Evolutionary conservation across 2,888 invertebrate genomes (phyloP).

Genomic region (Synergus umbraculus): DNA sequence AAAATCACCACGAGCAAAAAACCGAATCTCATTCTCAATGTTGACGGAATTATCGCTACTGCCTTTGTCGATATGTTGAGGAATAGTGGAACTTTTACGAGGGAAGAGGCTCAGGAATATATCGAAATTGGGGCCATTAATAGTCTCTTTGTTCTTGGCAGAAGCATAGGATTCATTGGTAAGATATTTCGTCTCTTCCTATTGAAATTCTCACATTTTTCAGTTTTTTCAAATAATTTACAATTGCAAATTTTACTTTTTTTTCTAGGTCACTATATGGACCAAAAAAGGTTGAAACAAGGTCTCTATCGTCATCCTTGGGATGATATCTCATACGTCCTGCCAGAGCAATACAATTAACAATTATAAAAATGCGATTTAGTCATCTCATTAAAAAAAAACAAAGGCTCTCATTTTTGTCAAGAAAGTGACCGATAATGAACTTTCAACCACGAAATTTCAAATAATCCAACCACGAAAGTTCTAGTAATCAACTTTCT

Average conservation of each 20-base stretch:
- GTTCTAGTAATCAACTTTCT: not conserved
- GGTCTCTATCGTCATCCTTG: constrained; percentile 99
- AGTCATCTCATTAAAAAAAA: constrained; percentile 14
- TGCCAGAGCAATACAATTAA: constrained; percentile 85
- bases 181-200: constrained; percentile 60
- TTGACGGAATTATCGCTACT: constrained; percentile 98
- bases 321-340: constrained; percentile 97
- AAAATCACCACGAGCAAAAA: constrained; percentile 99
- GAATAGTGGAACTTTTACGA: constrained; percentile 95
- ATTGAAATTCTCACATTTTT: constrained; percentile 25
- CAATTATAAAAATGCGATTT: constrained; percentile 35
- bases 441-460: not conserved
- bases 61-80: constrained; percentile 98
- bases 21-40: constrained; percentile 99
- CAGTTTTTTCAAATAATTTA: not conserved
- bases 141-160: constrained; percentile 97
- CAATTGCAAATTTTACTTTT: constrained; percentile 32
- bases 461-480: not conserved
- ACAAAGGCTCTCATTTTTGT: constrained; percentile 11
- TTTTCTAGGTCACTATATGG: constrained; percentile 92
- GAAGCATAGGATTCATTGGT: constrained; percentile 99
- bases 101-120: constrained; percentile 98
- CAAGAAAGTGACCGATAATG: constrained; percentile 10
- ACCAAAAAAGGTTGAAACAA: constrained; percentile 99
- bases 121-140: constrained; percentile 98